These are phyloP conservation scores for Pterocles orientalis DNA, from an alignment of 2,113 vertebrate genomes.

Conservation along the genomic window DNA sequence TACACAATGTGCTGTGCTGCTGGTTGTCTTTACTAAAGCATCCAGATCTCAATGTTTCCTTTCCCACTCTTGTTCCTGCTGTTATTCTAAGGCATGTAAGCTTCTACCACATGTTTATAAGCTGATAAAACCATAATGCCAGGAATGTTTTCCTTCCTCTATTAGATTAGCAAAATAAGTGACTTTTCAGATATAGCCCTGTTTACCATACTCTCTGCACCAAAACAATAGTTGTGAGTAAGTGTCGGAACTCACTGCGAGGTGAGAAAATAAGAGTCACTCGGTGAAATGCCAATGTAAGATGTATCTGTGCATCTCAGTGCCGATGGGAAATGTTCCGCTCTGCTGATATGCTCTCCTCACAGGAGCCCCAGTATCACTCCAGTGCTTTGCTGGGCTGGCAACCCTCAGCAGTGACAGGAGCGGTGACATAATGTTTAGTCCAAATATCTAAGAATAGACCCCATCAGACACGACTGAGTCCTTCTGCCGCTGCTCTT, in stretches of 20 bases:
- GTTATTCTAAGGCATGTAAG: slow-evolving; percentile 36
- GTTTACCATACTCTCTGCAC: neutral
- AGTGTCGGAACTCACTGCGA: fast-evolving
- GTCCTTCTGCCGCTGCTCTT: neutral
- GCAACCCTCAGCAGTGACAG: neutral
- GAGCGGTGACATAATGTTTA: neutral
- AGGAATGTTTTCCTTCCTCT: slow-evolving; percentile 59
- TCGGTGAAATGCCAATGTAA: fast-evolving
- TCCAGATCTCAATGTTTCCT: slow-evolving; percentile 36
- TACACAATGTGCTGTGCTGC: neutral
- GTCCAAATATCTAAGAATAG: neutral
- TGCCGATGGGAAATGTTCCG: neutral
- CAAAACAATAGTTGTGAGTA: neutral
- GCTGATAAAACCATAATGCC: slow-evolving; percentile 57
- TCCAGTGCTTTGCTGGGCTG: neutral
- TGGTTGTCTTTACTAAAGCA: slow-evolving; percentile 35
- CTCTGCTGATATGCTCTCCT: neutral
- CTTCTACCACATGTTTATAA: slow-evolving; percentile 58
- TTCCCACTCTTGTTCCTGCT: slow-evolving; percentile 46
- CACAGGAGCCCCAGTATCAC: fast-evolving
- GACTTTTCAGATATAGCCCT: neutral
- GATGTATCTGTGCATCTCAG: neutral
- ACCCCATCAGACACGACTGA: neutral
- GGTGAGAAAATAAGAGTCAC: neutral
- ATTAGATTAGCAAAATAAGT: slow-evolving; percentile 33